Base-by-base conservation (phyloP, 2,113 vertebrate species). In the Quiscalus mexicanus region DNA sequence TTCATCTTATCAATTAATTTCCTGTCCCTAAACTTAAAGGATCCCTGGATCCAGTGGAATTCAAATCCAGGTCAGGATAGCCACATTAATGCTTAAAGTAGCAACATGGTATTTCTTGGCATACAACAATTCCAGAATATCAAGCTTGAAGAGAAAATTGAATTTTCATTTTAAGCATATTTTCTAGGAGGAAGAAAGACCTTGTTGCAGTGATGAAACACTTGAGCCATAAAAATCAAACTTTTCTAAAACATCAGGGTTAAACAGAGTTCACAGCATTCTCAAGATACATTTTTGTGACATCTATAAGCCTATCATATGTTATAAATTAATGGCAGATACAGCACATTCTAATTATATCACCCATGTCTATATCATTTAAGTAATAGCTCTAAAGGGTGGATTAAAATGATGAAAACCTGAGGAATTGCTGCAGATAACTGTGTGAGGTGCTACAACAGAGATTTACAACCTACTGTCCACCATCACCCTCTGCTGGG, bases 401-500 rank as follows among this genome's bases (percentile, higher is more conserved):
- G 90, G 94, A 96, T 93, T 88, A 90, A 96, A 96, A 96, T 77
- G 68, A 92, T 83, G 88, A 95, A 94, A 90, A 96, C 79, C 83
- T 77, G 67, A 78, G 73, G 71, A 94, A 95, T 19, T 60, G 71
- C 79, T 96, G 30, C 35, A 90, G 64, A 68, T 92, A 89, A 95
- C 56, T 68, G 68, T 30, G 33, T 0, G 0, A 95, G 84, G 64
- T 79, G 33, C 69, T 94, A 33, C 55, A 77, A 82, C 56, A 80
- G 33, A 85, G 84, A 91, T 95, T 96, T 95, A 96, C 70, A 93
- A 79, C 82, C 95, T 91, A 25, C 96, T 97, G 95, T 93, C 75
- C 92, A 96, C 94, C 13, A 97, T 94, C 97, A 95, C 96, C 96
- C 97, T 96, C 97, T 97, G 89, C 93, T 95, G 95, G 95, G 63